Conservation (phyloP, 2,797 vertebrate species). For the Sardinella longiceps region DNA sequence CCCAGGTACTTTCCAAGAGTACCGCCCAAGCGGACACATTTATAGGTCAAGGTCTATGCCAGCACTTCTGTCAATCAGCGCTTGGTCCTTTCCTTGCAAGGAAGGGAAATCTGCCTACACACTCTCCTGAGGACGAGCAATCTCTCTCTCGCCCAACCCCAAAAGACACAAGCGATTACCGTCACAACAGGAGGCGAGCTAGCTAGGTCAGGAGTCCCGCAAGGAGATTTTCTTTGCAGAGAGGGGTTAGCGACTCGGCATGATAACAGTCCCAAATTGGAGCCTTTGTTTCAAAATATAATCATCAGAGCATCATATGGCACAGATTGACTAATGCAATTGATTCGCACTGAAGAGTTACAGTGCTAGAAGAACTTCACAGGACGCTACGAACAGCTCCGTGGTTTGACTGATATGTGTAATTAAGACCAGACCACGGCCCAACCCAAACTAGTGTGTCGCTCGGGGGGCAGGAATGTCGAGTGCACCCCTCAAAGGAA, state of each 20-base stretch:
- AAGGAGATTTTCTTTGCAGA: neutral
- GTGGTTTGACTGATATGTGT: neutral
- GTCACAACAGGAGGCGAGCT: neutral
- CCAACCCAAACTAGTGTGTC: neutral
- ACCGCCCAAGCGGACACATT: constrained; percentile 9
- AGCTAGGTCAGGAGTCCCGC: neutral
- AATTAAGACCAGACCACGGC: constrained; percentile 1
- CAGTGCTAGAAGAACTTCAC: neutral
- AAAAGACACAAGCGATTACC: neutral
- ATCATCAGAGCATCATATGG: neutral
- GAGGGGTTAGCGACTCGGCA: neutral
- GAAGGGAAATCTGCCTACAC: neutral
- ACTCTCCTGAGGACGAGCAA: neutral
- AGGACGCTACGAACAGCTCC: neutral
- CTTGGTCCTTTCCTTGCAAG: neutral
- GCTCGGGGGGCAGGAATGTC: neutral
- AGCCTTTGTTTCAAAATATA: neutral
- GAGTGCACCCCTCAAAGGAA: neutral
- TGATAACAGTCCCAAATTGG: neutral
- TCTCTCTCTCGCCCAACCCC: neutral
- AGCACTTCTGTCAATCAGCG: neutral
- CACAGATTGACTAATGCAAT: neutral
- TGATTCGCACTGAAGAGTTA: neutral
- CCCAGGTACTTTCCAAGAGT: constrained; percentile 20
- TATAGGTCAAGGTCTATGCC: neutral